Percentiles rank a stretch among this genome's conserved stretches.
phyloP scores from a whole-genome alignment of 2,797 vertebrate genomes.

The Phoebastria nigripes region DNA sequence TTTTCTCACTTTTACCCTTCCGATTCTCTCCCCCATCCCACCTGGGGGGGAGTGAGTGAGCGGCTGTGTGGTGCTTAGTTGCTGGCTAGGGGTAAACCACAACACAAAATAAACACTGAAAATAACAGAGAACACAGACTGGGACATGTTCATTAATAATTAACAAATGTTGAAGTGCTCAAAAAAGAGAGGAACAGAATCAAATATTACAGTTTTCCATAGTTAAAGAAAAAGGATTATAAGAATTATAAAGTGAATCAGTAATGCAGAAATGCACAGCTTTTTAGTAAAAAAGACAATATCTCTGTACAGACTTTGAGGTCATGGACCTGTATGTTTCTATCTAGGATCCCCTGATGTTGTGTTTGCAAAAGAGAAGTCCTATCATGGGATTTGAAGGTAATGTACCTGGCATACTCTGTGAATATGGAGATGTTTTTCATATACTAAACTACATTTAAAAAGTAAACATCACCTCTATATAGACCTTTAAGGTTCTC shows the following conservation, averaged over 20 bases:
- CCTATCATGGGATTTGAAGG: not conserved
- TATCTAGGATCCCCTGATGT: not conserved
- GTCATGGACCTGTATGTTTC: not conserved
- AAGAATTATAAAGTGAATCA: not conserved
- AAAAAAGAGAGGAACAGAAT: not conserved
- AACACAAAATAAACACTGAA: not conserved
- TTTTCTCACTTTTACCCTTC: too few relatives aligned
- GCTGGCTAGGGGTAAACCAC: too few relatives aligned
- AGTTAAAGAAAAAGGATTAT: not conserved
- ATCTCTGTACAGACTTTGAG: not conserved
- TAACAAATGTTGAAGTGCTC: not conserved
- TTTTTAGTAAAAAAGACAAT: not conserved
- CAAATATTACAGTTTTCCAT: not conserved
- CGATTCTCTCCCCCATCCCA: too few relatives aligned
- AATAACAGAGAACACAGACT: not conserved
- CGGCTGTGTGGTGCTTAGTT: too few relatives aligned
- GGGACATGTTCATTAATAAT: not conserved
- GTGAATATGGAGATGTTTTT: not conserved
- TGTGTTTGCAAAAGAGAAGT: not conserved
- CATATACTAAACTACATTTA: not conserved
- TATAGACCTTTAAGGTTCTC: not conserved
- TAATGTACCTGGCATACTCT: not conserved
- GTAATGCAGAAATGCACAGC: not conserved
- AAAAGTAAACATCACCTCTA: not conserved
- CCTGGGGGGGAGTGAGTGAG: too few relatives aligned